These are phyloP conservation scores for Acheta domesticus DNA, from an alignment of 2,888 invertebrate genomes.

Conservation along the genomic window DNA sequence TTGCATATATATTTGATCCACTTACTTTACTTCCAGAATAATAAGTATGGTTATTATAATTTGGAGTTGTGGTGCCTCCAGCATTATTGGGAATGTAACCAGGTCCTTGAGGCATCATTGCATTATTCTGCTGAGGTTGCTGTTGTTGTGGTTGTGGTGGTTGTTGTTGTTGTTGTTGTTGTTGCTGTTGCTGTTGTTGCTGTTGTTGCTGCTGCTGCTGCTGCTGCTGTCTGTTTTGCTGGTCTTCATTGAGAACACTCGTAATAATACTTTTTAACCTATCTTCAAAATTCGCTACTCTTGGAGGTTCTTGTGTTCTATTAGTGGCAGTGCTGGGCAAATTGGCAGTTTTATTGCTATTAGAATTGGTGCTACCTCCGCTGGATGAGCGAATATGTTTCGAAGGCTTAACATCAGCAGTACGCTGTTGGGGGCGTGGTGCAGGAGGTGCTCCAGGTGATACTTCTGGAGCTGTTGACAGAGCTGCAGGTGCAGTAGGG, in stretches of 20 bases:
- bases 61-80: slow-evolving; percentile 32
- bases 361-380: slow-evolving; percentile 20
- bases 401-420: background rate
- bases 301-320: slow-evolving; percentile 73
- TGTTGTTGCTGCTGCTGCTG: slow-evolving; percentile 47
- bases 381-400: slow-evolving; percentile 27
- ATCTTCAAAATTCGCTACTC: slow-evolving; percentile 85
- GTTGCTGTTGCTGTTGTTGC: slow-evolving; percentile 48
- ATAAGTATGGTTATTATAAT: slow-evolving; percentile 24
- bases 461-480: background rate
- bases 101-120: background rate
- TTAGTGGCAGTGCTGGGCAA: slow-evolving; percentile 47
- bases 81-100: background rate
- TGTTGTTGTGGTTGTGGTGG: slow-evolving; percentile 39
- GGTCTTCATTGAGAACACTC: slow-evolving; percentile 81
- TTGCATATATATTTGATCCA: background rate
- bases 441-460: background rate
- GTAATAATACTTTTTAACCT: slow-evolving; percentile 83
- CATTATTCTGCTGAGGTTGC: background rate
- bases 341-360: slow-evolving; percentile 46
- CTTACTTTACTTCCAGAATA: background rate
- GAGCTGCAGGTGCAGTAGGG: background rate
- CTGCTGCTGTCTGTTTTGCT: slow-evolving; percentile 54
- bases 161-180: slow-evolving; percentile 45
- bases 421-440: background rate